Evolutionary conservation across 53 echinoderm and acorn worm species (phyloP).

Genomic region (Crossaster papposus): DNA sequence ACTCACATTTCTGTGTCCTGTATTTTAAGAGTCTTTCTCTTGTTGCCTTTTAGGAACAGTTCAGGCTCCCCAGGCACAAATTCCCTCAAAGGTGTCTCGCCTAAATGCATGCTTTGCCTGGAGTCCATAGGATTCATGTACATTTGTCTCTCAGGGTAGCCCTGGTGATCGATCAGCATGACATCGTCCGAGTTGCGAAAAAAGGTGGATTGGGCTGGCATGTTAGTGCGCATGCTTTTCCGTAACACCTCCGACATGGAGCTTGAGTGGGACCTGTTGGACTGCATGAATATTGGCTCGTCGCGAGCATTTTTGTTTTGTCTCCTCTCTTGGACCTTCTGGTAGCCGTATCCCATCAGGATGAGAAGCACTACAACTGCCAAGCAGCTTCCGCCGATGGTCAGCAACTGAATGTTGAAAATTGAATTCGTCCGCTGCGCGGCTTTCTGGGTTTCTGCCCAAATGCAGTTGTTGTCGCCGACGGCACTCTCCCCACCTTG

Average conservation of each 20-base stretch:
- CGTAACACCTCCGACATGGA: conserved; percentile 71
- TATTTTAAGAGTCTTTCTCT: conserved; percentile 82
- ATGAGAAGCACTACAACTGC: conserved; percentile 61
- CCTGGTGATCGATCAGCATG: conserved; percentile 84
- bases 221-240: conserved; percentile 61
- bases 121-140: conserved; percentile 95
- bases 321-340: conserved; percentile 69
- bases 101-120: conserved; percentile 72
- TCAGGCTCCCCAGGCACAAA: conserved; percentile 57
- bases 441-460: conserved; percentile 71
- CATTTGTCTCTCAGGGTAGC: conserved; percentile 73
- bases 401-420: conserved; percentile 66
- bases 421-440: conserved; percentile 36
- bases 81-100: conserved; percentile 41
- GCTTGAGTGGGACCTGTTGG: not conserved
- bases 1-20: conserved; percentile 80
- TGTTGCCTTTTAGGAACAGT: conserved; percentile 64
- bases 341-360: conserved; percentile 72
- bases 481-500: conserved; percentile 81
- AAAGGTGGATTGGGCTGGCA: conserved; percentile 52
- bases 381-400: conserved; percentile 76
- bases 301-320: conserved; percentile 46
- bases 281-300: not conserved
- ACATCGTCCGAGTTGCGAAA: conserved; percentile 76
- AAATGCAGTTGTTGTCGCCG: conserved; percentile 81